Evolutionary conservation across 92 coral and sea anemone species (phyloP), one percentile per base, ranked within the genome.

Genomic region (Umimayanthus chanpuru): DNA sequence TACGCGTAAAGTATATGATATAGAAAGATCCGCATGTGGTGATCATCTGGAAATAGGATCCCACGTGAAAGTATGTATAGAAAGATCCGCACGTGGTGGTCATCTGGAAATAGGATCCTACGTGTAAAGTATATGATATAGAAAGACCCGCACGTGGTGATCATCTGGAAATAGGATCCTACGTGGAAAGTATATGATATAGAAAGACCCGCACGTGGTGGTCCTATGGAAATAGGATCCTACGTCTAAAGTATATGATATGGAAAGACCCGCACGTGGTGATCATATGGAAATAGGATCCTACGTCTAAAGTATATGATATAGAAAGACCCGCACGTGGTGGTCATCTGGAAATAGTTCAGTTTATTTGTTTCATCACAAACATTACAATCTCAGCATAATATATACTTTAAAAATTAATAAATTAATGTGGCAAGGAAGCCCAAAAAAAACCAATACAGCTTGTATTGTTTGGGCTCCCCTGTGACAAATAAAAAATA

Each of bases 311-410:
- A 44, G 9, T 44, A 44, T n/a, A 89, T 94, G 80, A 92, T 96
- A 30, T 97, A 96, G 80, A 92, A 88, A 74, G 91, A 91, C 70
- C 94, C 97, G 38, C 94, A 94, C 72, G 88, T 94, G 28, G 94
- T 94, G 71, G 96, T 94, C 14, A 91, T 96, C 66, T 96, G 97
- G 97, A 96, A 96, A 77, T 95, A 88, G 50, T n/a, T n/a, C n/a
- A n/a, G n/a, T n/a, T n/a, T n/a, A n/a, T n/a, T n/a, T n/a, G n/a
- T n/a, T n/a, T n/a, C n/a, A n/a, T n/a, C n/a, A n/a, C n/a, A n/a
- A n/a, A n/a, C n/a, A n/a, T n/a, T n/a, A n/a, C n/a, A n/a, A n/a
- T n/a, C n/a, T n/a, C n/a, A n/a, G n/a, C n/a, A n/a, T n/a, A n/a
- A n/a, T n/a, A n/a, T n/a, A n/a, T n/a, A n/a, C n/a, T n/a, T n/a